Evolutionary conservation across 2,113 vertebrate species (phyloP), one percentile per base, ranked within the genome.

Genomic region (Tupaia chinensis): DNA sequence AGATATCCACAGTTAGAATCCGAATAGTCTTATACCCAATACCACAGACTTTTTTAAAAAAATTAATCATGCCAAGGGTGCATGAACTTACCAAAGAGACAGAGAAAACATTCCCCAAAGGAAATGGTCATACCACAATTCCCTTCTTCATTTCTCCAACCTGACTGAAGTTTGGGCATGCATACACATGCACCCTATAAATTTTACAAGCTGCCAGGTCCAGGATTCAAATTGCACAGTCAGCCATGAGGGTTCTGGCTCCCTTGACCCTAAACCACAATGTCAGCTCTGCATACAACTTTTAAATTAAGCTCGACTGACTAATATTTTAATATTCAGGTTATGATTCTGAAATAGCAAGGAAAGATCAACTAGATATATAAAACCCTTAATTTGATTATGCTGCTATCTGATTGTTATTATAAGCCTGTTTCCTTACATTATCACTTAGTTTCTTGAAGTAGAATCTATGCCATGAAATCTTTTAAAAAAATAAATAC

Each of bases 401-500:
- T 92, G 27, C 32, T 44, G 20, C 29, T 32, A 54, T 70, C 79
- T 63, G 20, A 91, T 53, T 63, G 0, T 66, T 70, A 25, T 15
- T 22, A 6, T 56, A 66, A 80, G 1, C 5, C 7, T 56, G 7
- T 53, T 86, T 74, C 5, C 16, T 58, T n/a, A 77, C 22, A 65
- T 12, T 80, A 25, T n/a, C 34, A 81, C 80, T 89, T 72, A 95
- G n/a, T 60, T 82, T 68, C 32, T 73, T 97, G 9, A 86, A 61
- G 12, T 29, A 86, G 19, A 89, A 73, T n/a, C 19, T 19, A 6
- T 54, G 16, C 22, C 69, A 91, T 78, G 12, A 70, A 25, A 14
- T 34, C 27, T 81, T 27, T 85, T 44, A 44, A 44, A 44, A 44
- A 44, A 44, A 44, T 4, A 44, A 44, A 44, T 44, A 23, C 29